Evolutionary conservation across 2,888 invertebrate species (phyloP), one percentile per base, ranked within the genome.

Genomic region (Taenaris catops): DNA sequence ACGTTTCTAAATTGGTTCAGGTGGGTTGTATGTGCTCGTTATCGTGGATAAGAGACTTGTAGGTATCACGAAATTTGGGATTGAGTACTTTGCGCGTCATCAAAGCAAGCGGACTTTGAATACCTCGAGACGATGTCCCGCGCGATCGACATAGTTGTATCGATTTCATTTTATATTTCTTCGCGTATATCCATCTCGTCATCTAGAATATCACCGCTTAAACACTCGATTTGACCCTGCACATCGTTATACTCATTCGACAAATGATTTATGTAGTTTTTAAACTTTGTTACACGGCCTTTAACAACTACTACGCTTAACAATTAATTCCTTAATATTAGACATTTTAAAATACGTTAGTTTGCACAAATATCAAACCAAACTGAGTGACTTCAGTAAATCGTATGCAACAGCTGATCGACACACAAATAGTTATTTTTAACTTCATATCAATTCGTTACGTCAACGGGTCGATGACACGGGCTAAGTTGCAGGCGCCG

Each of bases 281-380:
- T 27, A 23, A 34, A 34, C 17, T 26, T 34, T 2, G 34, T 34
- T 17, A 27, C 18, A 16, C 34, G 34, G 1, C 27, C 34, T 7
- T 27, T 34, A 8, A 31, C 14, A n/a, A 8, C 8, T 14, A 12
- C 31, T 31, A 23, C 23, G 21, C 8, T 31, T 25, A 14, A 11
- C 7, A 24, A 11, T 11, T 24, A 24, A 11, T n/a, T 24, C 24
- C 11, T 24, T 11, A 8, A 21, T 4, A 21, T 7, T 8, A 8
- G 7, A 21, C 21, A 21, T 21, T 7, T 8, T 21, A 8, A 8
- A 21, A 21, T 4, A 21, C 21, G 7, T 8, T 8, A 8, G 8
- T 8, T 8, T 8, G 21, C 8, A 8, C 7, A 4, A 8, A 21
- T 4, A 21, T 8, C 4, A 21, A 8, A 21, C 4, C 4, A 8